These are phyloP conservation scores for Grapholita molesta DNA, from an alignment of 1,140 invertebrate species.

Conservation along the genomic window DNA sequence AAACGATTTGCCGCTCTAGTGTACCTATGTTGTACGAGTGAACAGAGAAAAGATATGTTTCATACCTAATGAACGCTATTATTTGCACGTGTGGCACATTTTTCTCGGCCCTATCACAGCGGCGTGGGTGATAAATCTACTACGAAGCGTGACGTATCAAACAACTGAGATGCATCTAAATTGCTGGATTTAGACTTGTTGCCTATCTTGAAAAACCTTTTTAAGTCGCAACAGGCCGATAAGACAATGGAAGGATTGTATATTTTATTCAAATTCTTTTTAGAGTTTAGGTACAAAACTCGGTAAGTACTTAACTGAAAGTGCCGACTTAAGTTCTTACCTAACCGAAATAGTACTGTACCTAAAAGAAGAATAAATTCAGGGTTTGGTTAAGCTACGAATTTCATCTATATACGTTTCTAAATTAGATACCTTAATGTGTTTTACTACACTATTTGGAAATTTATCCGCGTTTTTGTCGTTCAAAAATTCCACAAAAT, in stretches of 20 bases:
- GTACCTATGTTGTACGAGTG: not conserved
- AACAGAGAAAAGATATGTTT: conserved; percentile 11
- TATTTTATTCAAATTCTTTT: not conserved
- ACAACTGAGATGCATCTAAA: conserved; percentile 15
- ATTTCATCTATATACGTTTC: too few relatives aligned
- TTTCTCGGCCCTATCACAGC: conserved; percentile 11
- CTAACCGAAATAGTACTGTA: not conserved
- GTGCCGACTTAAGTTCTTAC: too few relatives aligned
- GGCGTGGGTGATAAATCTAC: not conserved
- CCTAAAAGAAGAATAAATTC: too few relatives aligned
- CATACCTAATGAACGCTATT: conserved; percentile 15
- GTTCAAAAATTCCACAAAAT: too few relatives aligned
- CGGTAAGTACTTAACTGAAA: too few relatives aligned
- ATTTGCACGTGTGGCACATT: conserved; percentile 13
- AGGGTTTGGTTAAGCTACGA: too few relatives aligned
- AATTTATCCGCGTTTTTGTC: too few relatives aligned
- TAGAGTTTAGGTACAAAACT: not conserved
- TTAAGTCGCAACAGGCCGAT: conserved; percentile 1
- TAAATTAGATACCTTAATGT: too few relatives aligned
- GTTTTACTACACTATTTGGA: too few relatives aligned
- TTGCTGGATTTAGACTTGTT: conserved; percentile 12
- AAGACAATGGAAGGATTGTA: not conserved
- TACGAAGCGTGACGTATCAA: conserved; percentile 11
- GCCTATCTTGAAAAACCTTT: conserved; percentile 11
- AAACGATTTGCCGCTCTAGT: not conserved